Evolutionary conservation across 1,140 invertebrate species (phyloP), one percentile per base, ranked within the genome.

Genomic region (Sipha flava): DNA sequence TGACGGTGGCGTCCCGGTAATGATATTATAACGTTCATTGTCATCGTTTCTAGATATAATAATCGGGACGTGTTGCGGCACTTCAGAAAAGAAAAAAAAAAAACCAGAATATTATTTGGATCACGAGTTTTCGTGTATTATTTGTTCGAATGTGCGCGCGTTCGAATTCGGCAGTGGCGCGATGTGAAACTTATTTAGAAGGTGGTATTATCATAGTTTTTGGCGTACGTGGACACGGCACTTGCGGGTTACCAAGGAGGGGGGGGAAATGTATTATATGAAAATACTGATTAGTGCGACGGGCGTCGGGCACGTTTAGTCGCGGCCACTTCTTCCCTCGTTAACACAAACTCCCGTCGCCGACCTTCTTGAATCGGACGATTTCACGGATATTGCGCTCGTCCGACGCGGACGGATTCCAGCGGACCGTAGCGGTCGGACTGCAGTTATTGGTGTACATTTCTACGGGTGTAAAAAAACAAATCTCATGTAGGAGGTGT

Each of bases 381-480:
- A 75, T 75, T 75, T 75, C 49, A 75, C 72, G 72, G 72, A 75
- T 75, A 37, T 75, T 54, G 72, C 72, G n/a, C 68, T 70, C 66
- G 43, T 26, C 23, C 40, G 43, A 9, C 23, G 59, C 29, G 40
- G 43, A n/a, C 66, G 16, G 29, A 31, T 49, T 47, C 47, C 49
- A 75, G 72, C 9, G 37, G 72, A 75, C 72, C 72, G 72, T 75
- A 31, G 72, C 72, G 37, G 21, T 16, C 37, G 64, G n/a, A 4
- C 10, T 21, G 29, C 29, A 34, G 18, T 34, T 62, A 66, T 66
- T 12, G 70, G 70, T 37, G 18, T 23, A 14, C n/a, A n/a, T n/a
- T n/a, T n/a, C n/a, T 26, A 1, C 7, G 18, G 26, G 21, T 43
- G 37, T 70, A 70, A 52, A 72, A n/a, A 72, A 72, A 52, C 23